Evolutionary conservation across 2,797 vertebrate genomes (phyloP), one percentile per base, ranked within the genome.

Genomic region (Tauraco hartlaubi): DNA sequence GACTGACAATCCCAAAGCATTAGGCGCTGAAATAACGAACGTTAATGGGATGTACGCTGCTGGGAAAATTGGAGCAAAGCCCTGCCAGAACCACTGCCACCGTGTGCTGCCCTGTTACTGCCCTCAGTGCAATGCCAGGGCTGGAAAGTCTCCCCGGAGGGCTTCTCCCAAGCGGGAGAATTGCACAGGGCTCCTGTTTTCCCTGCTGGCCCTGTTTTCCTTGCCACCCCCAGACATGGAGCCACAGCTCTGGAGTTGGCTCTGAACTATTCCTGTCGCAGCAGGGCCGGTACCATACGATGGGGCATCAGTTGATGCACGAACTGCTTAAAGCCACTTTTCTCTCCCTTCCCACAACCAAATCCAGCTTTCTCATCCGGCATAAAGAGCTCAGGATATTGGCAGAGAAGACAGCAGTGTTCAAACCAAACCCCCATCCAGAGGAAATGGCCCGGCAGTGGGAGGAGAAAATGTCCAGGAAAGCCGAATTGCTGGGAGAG

Each of bases 391-490:
- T 73, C 3, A 2, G 44, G n/a, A 74, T 46, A 68, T 2, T 0
- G 0, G 8, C 44, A 72, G 44, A 46, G 56, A 66, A 83, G 28
- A 78, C 11, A 37, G 2, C 0, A 0, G 33, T 37, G 41, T 31
- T 86, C 74, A 75, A 87, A 52, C 1, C 5, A 3, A 86, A 67
- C 22, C 12, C 21, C 25, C 8, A 39, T 58, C 13, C 75, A 94
- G 80, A 95, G 91, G 94, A 90, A 95, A 95, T 0, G 4, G 69
- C 85, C 41, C 5, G 5, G 67, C 51, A 59, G 54, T 0, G 9
- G 59, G 41, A 91, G 33, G 62, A 94, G 75, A 89, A 96, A 97
- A 69, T 7, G 4, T 71, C 63, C 94, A 92, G 91, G 92, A 96
- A 97, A 92, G 88, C 52, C 0, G 1, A 88, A 64, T 83, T 1